Evolutionary conservation across 92 coral and sea anemone species (phyloP).

Genomic region (Muricea muricata): DNA sequence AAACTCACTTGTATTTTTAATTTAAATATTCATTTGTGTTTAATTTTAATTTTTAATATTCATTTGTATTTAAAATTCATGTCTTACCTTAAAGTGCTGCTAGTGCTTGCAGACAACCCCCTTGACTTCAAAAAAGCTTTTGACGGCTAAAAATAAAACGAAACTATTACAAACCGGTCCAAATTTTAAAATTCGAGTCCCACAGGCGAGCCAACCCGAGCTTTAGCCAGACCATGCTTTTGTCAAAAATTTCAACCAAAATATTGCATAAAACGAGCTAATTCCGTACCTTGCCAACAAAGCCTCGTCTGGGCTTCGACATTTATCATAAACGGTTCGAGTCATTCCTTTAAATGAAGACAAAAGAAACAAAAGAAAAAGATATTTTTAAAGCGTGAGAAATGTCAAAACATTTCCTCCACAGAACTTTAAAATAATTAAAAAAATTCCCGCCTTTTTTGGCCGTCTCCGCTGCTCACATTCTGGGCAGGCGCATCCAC

Average conservation of each 20-base stretch:
- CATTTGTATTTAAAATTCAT: conserved; percentile 48
- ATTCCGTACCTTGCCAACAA: conserved; percentile 17
- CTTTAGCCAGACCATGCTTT: background rate
- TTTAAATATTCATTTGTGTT: too few species aligned
- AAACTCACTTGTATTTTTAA: too few species aligned
- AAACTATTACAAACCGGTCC: background rate
- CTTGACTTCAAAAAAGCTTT: conserved; percentile 92
- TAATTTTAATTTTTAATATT: background rate
- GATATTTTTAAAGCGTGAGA: background rate
- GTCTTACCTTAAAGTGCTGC: conserved; percentile 49
- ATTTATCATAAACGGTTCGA: background rate
- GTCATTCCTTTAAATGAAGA: background rate
- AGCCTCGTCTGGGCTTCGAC: conserved; percentile 14
- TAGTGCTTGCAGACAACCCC: conserved; percentile 79
- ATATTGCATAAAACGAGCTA: background rate
- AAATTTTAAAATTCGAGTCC: background rate
- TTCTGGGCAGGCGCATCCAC: background rate
- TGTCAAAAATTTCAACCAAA: background rate
- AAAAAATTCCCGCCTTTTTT: conserved; percentile 68
- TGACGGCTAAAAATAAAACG: conserved; percentile 72
- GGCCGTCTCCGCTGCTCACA: conserved; percentile 28
- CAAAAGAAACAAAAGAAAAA: background rate
- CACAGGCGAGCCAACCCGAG: background rate
- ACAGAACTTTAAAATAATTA: too few species aligned
- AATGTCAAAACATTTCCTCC: background rate